Percentiles rank a stretch among this genome's conserved stretches.
phyloP scores from a whole-genome alignment of 2,888 invertebrate genomes.

The Lasioglossum calceatum region DNA sequence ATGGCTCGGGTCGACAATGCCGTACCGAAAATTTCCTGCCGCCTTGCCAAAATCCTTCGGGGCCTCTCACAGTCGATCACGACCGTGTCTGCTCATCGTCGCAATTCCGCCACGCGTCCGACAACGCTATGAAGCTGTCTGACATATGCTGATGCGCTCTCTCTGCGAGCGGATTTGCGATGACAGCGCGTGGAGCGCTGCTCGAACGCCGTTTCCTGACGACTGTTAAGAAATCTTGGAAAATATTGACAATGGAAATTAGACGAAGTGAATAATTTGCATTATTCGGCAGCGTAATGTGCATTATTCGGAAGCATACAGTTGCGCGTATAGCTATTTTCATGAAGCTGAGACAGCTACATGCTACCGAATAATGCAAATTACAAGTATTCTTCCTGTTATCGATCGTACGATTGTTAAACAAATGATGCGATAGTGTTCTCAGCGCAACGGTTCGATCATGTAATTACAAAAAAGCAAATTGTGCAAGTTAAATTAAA shows the following conservation, averaged over 20 bases:
- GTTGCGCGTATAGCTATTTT: too few relatives aligned
- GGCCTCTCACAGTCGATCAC: slow-evolving; percentile 55
- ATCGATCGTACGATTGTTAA: too few relatives aligned
- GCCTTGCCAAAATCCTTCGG: slow-evolving; percentile 66
- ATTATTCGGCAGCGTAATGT: too few relatives aligned
- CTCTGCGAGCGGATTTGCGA: slow-evolving; percentile 1
- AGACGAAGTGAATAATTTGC: not conserved
- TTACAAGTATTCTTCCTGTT: too few relatives aligned
- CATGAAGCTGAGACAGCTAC: too few relatives aligned
- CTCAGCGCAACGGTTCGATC: too few relatives aligned
- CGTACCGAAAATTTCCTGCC: slow-evolving; percentile 65
- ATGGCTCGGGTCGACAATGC: slow-evolving; percentile 68
- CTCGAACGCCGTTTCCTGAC: not conserved
- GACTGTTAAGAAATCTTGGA: not conserved
- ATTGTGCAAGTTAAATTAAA: too few relatives aligned
- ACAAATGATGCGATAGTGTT: too few relatives aligned
- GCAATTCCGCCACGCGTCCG: slow-evolving; percentile 41
- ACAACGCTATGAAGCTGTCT: slow-evolving; percentile 24
- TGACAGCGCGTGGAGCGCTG: not conserved
- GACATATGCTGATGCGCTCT: slow-evolving; percentile 23
- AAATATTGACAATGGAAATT: not conserved
- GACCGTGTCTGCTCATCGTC: slow-evolving; percentile 25
- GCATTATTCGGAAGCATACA: too few relatives aligned
- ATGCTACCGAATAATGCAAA: too few relatives aligned
- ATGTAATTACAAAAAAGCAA: too few relatives aligned